Percentiles rank a stretch among this genome's conserved stretches.
These are phyloP conservation scores for Aspidapion aeneum DNA, from an alignment of 2,888 invertebrate species.

Conservation along the genomic window DNA sequence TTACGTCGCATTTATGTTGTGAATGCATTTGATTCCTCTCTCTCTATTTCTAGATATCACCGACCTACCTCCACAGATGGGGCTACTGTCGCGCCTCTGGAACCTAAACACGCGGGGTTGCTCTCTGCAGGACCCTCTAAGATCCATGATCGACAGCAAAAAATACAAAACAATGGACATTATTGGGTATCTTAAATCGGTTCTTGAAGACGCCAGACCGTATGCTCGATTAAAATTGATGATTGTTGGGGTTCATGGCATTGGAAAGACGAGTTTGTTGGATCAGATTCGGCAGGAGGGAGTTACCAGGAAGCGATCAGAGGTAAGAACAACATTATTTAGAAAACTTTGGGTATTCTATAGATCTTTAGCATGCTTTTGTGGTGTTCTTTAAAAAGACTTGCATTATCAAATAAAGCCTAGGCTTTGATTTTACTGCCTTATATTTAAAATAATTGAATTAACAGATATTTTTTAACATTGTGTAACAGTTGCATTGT, in stretches of 20 bases:
- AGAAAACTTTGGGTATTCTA: background rate
- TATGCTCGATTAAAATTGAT: conserved; percentile 95
- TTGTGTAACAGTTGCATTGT: no score
- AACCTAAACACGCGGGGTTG: conserved; percentile 92
- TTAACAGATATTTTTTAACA: no score
- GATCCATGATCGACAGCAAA: conserved; percentile 87
- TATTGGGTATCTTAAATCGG: conserved; percentile 88
- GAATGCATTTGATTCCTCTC: no score
- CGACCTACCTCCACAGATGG: conserved; percentile 93
- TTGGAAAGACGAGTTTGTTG: conserved; percentile 86
- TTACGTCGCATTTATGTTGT: no score
- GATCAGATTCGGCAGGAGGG: conserved; percentile 88
- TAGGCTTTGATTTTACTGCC: no score
- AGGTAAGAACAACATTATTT: conserved; percentile 44
- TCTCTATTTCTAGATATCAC: conserved; percentile 70
- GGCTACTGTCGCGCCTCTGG: conserved; percentile 91
- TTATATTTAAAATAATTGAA: no score
- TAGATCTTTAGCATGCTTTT: background rate
- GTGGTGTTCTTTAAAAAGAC: background rate
- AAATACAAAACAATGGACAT: conserved; percentile 95
- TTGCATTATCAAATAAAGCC: background rate
- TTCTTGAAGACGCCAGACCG: conserved; percentile 83
- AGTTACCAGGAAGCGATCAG: conserved; percentile 66
- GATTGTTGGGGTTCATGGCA: conserved; percentile 89
- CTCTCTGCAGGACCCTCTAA: conserved; percentile 80